A percentile compares a stretch with the other conserved stretches of the same genome.
phyloP scores from a whole-genome alignment of 2,113 vertebrate genomes.

The Pygathrix nemaeus region DNA sequence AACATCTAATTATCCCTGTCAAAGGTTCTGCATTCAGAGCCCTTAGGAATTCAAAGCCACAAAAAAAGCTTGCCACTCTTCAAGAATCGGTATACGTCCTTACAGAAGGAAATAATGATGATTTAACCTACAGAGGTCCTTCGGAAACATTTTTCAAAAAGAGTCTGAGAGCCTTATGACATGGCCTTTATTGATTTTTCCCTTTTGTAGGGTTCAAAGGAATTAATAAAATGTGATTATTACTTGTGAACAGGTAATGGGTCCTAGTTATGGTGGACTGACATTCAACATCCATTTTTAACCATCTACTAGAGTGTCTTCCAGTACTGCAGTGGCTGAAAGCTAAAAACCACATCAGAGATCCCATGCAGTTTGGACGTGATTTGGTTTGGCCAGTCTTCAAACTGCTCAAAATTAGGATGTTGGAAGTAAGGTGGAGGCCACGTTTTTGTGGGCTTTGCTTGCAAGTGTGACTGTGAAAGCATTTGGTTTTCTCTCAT shows the following conservation, averaged over 20 bases:
- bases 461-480: neutral
- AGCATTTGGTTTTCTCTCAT: neutral
- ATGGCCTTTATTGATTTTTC: neutral
- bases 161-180: neutral
- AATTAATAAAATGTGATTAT: neutral
- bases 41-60: conserved; percentile 2
- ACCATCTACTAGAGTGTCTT: neutral
- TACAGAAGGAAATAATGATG: neutral
- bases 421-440: neutral
- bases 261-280: neutral
- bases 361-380: neutral
- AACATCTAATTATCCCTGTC: neutral
- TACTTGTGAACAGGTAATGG: neutral
- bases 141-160: neutral
- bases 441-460: neutral
- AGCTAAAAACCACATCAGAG: neutral
- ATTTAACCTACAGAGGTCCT: neutral
- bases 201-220: neutral
- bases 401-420: neutral
- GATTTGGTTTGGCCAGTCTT: conserved; percentile 4
- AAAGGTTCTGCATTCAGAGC: neutral
- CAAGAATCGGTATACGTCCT: neutral
- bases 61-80: neutral
- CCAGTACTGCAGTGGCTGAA: neutral
- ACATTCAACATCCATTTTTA: neutral